Evolutionary conservation across 1,140 invertebrate genomes (phyloP).

Genomic region (Trialeurodes vaporariorum): DNA sequence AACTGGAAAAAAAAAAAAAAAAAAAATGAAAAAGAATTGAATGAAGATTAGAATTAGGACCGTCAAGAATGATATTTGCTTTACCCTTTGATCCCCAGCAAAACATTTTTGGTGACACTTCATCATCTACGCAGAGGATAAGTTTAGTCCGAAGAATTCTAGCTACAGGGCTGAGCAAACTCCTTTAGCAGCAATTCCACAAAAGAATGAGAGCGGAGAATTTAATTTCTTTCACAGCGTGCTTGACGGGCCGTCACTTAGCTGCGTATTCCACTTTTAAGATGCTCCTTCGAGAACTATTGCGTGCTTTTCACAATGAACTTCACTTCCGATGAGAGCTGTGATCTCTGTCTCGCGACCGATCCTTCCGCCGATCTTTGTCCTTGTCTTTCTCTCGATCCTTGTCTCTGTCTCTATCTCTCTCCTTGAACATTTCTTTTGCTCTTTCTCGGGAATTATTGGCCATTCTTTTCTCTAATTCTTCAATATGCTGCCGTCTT

Average conservation of each 20-base stretch:
- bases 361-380: neutral
- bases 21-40: neutral
- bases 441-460: neutral
- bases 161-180: too few species aligned
- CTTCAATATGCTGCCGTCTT: conserved; percentile 69
- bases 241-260: too few species aligned
- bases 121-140: neutral
- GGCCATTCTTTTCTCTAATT: conserved; percentile 52
- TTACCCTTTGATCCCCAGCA: neutral
- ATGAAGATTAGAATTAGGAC: neutral
- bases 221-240: too few species aligned
- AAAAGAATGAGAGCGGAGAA: too few species aligned
- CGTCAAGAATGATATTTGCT: neutral
- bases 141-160: neutral
- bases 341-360: neutral
- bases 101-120: neutral
- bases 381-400: neutral
- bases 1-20: neutral
- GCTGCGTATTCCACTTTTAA: too few species aligned
- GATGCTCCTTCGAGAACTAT: too few species aligned
- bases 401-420: neutral
- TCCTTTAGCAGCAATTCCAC: too few species aligned
- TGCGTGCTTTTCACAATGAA: neutral
- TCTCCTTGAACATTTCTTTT: too few species aligned
- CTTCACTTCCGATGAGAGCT: neutral